Evolutionary conservation across 2,888 invertebrate genomes (phyloP).

Genomic region (Epirrita christyi): DNA sequence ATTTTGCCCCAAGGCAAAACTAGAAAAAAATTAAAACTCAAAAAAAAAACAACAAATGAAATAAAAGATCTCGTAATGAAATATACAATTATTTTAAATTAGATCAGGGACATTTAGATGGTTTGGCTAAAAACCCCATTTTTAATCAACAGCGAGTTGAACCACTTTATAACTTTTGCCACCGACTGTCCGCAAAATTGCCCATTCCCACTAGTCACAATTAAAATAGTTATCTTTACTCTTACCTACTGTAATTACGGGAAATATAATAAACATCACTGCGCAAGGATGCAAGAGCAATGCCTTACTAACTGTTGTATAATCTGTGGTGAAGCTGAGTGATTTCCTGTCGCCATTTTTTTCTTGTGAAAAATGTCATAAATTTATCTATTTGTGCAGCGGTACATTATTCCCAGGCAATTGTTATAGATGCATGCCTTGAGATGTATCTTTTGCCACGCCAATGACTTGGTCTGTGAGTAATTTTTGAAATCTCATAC

Average conservation of each 20-base stretch:
- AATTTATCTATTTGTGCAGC: constrained; percentile 4
- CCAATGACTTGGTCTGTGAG: no score
- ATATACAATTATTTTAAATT: no score
- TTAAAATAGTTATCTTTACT: constrained; percentile 62
- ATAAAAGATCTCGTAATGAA: no score
- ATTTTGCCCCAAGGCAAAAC: no score
- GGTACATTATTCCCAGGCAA: constrained; percentile 6
- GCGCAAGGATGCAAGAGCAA: constrained; percentile 55
- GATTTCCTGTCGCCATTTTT: constrained; percentile 66
- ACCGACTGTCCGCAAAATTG: constrained; percentile 1
- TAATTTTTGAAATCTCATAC: no score
- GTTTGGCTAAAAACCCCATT: no score
- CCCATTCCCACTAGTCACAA: constrained; percentile 31
- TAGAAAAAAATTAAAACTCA: no score
- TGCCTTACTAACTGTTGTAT: constrained; percentile 17
- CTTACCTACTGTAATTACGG: constrained; percentile 66
- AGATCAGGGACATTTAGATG: no score
- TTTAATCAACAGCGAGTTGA: no score
- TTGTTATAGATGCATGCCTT: not conserved
- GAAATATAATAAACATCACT: constrained; percentile 74
- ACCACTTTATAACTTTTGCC: not conserved
- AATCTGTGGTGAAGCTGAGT: constrained; percentile 46
- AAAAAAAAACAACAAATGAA: no score
- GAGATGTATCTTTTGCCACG: no score
- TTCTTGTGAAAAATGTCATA: constrained; percentile 39